These are phyloP conservation scores for Lutjanus campechanus DNA, from an alignment of 2,797 vertebrate genomes.

Conservation along the genomic window DNA sequence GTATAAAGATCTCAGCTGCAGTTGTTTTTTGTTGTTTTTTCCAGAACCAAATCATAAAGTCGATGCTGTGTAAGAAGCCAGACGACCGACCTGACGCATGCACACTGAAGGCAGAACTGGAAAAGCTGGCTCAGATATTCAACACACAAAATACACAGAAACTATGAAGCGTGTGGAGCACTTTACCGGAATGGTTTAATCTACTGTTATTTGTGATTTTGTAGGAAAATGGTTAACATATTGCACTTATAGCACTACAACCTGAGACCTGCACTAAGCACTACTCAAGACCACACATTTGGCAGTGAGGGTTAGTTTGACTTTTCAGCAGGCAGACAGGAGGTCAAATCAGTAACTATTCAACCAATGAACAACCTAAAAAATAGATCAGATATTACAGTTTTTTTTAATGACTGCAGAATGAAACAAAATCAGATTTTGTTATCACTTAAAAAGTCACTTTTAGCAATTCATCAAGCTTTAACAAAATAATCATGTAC, in stretches of 20 bases:
- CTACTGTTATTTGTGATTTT: background rate
- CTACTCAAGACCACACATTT: background rate
- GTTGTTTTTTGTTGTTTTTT: background rate
- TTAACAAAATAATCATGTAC: background rate
- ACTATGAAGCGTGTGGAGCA: background rate
- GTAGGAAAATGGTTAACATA: background rate
- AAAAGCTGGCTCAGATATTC: background rate
- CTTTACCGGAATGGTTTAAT: background rate
- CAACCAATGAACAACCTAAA: background rate
- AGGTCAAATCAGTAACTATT: background rate
- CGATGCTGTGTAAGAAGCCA: slow-evolving; percentile 60
- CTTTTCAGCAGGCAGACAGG: too few relatives aligned
- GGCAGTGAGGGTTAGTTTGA: background rate
- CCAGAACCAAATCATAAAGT: slow-evolving; percentile 62
- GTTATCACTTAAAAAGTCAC: background rate
- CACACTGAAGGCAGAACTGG: slow-evolving; percentile 51
- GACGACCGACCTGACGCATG: slow-evolving; percentile 70
- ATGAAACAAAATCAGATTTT: background rate
- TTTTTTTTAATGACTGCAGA: background rate
- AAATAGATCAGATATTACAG: too few relatives aligned
- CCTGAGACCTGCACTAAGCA: background rate
- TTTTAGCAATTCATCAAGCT: background rate
- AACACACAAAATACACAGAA: rapidly evolving
- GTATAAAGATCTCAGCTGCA: rapidly evolving
- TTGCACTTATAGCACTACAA: background rate